Evolutionary conservation across 2,888 invertebrate species (phyloP), one percentile per base, ranked within the genome.

Genomic region (Rhopalosiphum nymphaeae): DNA sequence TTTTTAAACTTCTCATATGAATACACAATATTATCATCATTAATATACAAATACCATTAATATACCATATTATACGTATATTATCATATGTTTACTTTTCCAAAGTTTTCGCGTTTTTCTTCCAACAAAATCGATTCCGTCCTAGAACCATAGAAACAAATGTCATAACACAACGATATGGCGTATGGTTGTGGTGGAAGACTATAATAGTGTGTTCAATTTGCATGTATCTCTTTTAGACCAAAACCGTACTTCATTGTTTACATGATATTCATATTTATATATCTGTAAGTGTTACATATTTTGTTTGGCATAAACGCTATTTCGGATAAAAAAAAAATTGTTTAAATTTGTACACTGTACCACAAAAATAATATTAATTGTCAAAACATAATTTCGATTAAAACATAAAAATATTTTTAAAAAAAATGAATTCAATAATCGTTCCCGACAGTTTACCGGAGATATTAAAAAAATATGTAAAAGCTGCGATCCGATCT

Each of bases 401-500:
- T 36, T 36, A 21, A 7, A 25, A 36, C 1, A 78, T 36, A 36
- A 78, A 78, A 78, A 78, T 78, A 78, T 78, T 67, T 36, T 36
- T 13, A 21, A 78, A 78, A 13, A 44, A 90, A 57, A 93, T 94
- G 93, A 86, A 56, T 49, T 94, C 93, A 96, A 98, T 98, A 53
- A 97, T 97, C 92, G 97, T 98, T 94, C 98, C 98, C 0, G 97
- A 98, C 0, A 97, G 97, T 95, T 97, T 98, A 95, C 98, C 98
- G 0, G 97, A 97, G 95, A 97, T 98, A 91, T 96, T 98, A 94
- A 98, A 98, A 96, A 97, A 98, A 95, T 99, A 97, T 95, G 98
- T 98, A 87, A 98, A 98, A 96, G 98, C 98, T 61, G 98, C 98
- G 0, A 98, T 99, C 94, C 97, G 98, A 95, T 98, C 98, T 7